Conservation (phyloP, 37 sponge, comb jelly and placozoan species). For the Haliclona indistincta region DNA sequence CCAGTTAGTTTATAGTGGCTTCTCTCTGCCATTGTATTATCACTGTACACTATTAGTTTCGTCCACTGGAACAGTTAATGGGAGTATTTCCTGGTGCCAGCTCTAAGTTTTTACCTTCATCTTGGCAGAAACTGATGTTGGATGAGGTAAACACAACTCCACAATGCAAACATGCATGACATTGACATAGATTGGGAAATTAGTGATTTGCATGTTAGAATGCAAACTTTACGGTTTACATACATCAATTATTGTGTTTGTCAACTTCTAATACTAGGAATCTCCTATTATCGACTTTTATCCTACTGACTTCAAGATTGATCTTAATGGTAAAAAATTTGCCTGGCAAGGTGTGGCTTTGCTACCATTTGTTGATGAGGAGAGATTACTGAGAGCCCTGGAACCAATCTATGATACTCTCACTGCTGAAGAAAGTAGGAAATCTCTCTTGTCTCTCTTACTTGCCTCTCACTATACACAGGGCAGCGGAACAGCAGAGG, state of each 20-base stretch:
- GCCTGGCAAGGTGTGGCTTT: slow-evolving; percentile 99
- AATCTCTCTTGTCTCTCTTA: background rate
- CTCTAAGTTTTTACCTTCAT: slow-evolving; percentile 86
- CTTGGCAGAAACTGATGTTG: slow-evolving; percentile 86
- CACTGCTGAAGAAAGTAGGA: slow-evolving; percentile 66
- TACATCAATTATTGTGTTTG: background rate
- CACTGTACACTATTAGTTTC: slow-evolving; percentile 46
- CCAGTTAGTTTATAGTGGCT: slow-evolving; percentile 39
- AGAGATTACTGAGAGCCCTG: slow-evolving; percentile 79
- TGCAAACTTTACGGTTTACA: background rate
- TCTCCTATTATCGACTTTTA: slow-evolving; percentile 99
- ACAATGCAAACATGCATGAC: background rate
- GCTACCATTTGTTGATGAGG: slow-evolving; percentile 98
- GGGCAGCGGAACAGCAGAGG: slow-evolving; percentile 77
- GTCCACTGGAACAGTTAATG: slow-evolving; percentile 98
- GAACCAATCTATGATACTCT: slow-evolving; percentile 75
- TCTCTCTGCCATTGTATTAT: background rate
- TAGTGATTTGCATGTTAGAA: too few species aligned
- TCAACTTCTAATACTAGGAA: slow-evolving; percentile 43
- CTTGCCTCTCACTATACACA: slow-evolving; percentile 14
- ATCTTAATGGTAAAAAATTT: slow-evolving; percentile 98
- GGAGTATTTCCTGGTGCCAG: slow-evolving; percentile 98
- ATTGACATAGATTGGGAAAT: too few species aligned
- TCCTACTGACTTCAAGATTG: slow-evolving; percentile 93
- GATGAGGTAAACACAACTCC: slow-evolving; percentile 47